Evolutionary conservation across 1,140 invertebrate genomes (phyloP).

Genomic region (Drosophila navojoa): DNA sequence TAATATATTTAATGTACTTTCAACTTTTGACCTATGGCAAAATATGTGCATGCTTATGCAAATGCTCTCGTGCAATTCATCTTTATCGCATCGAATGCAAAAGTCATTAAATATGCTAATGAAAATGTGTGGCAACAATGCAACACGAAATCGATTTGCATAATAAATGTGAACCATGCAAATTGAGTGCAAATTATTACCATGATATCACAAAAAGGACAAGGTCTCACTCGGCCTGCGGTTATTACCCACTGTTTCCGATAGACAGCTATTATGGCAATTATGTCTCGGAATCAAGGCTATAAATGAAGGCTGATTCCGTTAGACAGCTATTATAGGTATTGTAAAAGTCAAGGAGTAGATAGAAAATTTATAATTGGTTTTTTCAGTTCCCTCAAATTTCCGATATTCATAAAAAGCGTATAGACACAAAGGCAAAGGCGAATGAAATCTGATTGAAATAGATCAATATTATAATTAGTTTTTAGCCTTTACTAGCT

Average conservation of each 20-base stretch:
- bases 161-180: constrained; percentile 46
- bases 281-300: neutral
- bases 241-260: constrained; percentile 28
- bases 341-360: no score
- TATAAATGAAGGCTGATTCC: neutral
- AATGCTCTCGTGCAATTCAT: constrained; percentile 41
- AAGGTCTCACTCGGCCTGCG: constrained; percentile 29
- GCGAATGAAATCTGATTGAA: no score
- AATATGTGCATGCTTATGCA: constrained; percentile 5
- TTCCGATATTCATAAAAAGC: no score
- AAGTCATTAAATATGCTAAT: constrained; percentile 48
- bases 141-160: constrained; percentile 55
- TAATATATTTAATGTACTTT: neutral
- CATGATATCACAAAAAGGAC: constrained; percentile 42
- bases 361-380: neutral
- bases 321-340: no score
- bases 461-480: no score
- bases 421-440: no score
- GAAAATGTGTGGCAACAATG: constrained; percentile 33
- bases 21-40: constrained; percentile 24
- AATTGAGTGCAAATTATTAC: constrained; percentile 35
- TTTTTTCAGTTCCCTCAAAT: neutral
- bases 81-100: constrained; percentile 45
- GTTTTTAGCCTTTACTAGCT: no score
- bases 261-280: constrained; percentile 1